phyloP scores from a whole-genome alignment of 2,797 vertebrate species.

The Percopsis omiscomaycus region DNA sequence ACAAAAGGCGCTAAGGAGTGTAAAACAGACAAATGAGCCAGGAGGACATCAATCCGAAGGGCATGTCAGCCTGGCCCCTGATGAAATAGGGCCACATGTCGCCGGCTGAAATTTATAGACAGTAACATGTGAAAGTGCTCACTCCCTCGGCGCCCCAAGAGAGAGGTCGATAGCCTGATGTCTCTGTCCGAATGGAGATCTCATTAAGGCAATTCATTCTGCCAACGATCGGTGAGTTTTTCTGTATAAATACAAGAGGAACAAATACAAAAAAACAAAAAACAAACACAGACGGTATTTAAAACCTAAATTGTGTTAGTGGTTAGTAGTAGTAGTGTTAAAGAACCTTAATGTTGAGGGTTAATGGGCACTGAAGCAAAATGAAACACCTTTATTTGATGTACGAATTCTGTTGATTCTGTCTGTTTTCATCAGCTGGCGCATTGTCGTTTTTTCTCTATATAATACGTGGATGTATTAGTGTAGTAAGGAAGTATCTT shows the following conservation, averaged over 20 bases:
- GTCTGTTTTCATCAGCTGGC: too few species aligned
- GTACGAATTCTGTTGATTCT: too few species aligned
- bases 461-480: too few species aligned
- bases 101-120: slow-evolving; percentile 79
- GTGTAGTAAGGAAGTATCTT: too few species aligned
- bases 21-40: slow-evolving; percentile 80
- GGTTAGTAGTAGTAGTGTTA: background rate
- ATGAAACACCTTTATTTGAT: too few species aligned
- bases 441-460: too few species aligned
- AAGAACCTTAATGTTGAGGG: slow-evolving; percentile 5
- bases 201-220: slow-evolving; percentile 61
- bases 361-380: too few species aligned
- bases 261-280: slow-evolving; percentile 18
- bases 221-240: slow-evolving; percentile 38
- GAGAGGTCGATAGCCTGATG: slow-evolving; percentile 73
- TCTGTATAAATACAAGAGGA: slow-evolving; percentile 25
- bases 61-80: slow-evolving; percentile 69
- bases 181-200: slow-evolving; percentile 66
- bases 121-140: slow-evolving; percentile 77
- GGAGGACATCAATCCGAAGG: slow-evolving; percentile 79
- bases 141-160: slow-evolving; percentile 66
- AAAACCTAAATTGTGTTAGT: slow-evolving; percentile 30
- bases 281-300: slow-evolving; percentile 36
- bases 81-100: slow-evolving; percentile 73
- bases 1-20: slow-evolving; percentile 79